Conservation (phyloP, 1,140 invertebrate species). For the Drosophila pandora region DNA sequence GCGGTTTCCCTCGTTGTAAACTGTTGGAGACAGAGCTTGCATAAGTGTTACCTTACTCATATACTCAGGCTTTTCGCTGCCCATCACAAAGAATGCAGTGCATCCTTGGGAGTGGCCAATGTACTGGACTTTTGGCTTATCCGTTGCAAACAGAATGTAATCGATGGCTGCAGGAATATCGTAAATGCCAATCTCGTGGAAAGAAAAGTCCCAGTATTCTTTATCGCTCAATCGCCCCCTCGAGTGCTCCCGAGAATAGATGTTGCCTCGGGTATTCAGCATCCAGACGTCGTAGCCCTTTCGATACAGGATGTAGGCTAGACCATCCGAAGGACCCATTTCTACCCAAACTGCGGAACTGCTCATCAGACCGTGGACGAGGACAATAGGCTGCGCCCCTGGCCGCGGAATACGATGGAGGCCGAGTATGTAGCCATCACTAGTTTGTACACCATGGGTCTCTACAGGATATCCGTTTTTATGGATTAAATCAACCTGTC, state of each 20-base stretch:
- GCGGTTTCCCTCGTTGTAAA: conserved; percentile 45
- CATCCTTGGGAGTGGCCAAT: conserved; percentile 85
- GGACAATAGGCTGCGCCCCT: conserved; percentile 83
- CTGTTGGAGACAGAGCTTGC: conserved; percentile 87
- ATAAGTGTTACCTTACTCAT: conserved; percentile 86
- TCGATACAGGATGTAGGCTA: conserved; percentile 87
- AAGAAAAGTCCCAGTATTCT: conserved; percentile 85
- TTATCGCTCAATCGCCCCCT: conserved; percentile 64
- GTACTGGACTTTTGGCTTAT: conserved; percentile 76
- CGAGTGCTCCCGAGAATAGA: conserved; percentile 86
- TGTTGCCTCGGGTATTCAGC: conserved; percentile 88
- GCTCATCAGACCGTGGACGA: conserved; percentile 87
- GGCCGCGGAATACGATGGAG: conserved; percentile 80
- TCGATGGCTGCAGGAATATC: conserved; percentile 89
- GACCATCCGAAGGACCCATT: conserved; percentile 84
- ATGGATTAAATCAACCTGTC: conserved; percentile 70
- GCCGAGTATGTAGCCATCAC: conserved; percentile 85
- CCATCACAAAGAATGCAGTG: conserved; percentile 86
- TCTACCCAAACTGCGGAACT: conserved; percentile 86
- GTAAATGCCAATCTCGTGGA: conserved; percentile 88
- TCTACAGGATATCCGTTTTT: conserved; percentile 86
- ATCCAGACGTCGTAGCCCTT: conserved; percentile 90
- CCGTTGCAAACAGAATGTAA: conserved; percentile 85
- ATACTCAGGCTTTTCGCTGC: conserved; percentile 87
- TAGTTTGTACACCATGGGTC: conserved; percentile 83